phyloP scores from a whole-genome alignment of 2,113 vertebrate genomes.

The Arvicanthis niloticus region DNA sequence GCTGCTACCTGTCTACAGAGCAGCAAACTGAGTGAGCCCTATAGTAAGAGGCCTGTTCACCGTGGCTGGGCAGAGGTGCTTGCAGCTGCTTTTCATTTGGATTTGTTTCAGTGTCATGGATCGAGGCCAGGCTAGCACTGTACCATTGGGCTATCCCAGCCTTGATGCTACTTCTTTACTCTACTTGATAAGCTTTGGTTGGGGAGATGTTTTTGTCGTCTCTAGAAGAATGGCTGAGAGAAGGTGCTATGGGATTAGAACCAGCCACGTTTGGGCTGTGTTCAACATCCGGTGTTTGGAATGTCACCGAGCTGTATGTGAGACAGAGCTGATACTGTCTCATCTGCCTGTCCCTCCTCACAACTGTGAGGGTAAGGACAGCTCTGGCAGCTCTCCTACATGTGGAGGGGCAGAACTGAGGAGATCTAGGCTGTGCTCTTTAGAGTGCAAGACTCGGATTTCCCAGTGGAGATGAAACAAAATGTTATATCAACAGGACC shows the following conservation, averaged over 20 bases:
- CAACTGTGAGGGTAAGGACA: neutral
- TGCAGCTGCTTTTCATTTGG: neutral
- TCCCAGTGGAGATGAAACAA: constrained; percentile 74
- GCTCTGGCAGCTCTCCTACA: neutral
- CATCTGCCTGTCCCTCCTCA: neutral
- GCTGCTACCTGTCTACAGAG: constrained; percentile 35
- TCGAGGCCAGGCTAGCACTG: neutral
- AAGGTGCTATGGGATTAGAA: neutral
- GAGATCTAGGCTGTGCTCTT: neutral
- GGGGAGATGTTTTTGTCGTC: neutral
- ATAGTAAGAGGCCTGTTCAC: neutral
- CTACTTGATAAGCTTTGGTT: neutral
- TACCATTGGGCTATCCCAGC: neutral
- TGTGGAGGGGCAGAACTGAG: constrained; percentile 5
- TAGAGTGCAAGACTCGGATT: constrained; percentile 61
- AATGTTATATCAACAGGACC: constrained; percentile 71
- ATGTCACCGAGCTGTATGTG: neutral
- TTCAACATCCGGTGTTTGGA: neutral
- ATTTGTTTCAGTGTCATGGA: neutral
- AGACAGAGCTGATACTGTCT: neutral
- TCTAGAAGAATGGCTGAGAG: neutral
- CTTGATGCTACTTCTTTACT: neutral
- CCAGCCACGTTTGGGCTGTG: neutral
- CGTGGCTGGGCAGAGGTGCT: neutral
- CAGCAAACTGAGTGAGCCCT: constrained; percentile 8